These are phyloP conservation scores for Protosalanx chinensis DNA, from an alignment of 2,797 vertebrate genomes.

Conservation along the genomic window DNA sequence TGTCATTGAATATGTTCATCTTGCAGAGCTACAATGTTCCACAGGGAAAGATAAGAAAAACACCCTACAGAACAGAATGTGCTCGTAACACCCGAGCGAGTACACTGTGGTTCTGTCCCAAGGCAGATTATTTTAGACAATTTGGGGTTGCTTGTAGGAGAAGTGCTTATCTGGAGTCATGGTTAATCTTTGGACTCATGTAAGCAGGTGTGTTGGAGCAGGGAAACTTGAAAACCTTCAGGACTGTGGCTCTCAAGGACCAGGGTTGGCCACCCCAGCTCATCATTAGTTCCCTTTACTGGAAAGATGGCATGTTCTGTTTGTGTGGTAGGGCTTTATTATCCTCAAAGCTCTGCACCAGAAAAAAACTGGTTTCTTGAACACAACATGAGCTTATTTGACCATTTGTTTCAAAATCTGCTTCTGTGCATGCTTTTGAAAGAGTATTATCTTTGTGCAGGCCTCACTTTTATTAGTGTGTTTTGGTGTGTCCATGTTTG, in stretches of 20 bases:
- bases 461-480: neutral
- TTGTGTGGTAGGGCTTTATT: neutral
- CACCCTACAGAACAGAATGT: neutral
- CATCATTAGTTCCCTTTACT: neutral
- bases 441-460: too few species aligned
- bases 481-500: slow-evolving; percentile 18
- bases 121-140: slow-evolving; percentile 39
- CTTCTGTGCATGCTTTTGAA: too few species aligned
- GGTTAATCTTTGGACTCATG: slow-evolving; percentile 58
- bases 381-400: neutral
- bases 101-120: slow-evolving; percentile 48
- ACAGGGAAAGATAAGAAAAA: too few species aligned
- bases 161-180: slow-evolving; percentile 64
- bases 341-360: neutral
- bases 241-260: too few species aligned
- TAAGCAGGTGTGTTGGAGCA: slow-evolving; percentile 14
- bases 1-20: too few species aligned
- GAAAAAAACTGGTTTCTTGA: neutral
- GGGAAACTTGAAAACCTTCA: too few species aligned
- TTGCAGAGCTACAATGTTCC: too few species aligned
- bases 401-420: neutral
- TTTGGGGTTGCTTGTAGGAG: slow-evolving; percentile 37
- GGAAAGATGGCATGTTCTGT: neutral
- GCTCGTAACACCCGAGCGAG: slow-evolving; percentile 29
- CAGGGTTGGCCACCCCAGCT: neutral